A percentile compares a stretch with the other conserved stretches of the same genome.
Conservation (phyloP, 2,888 invertebrate species). For the Pegoplata infirma region DNA sequence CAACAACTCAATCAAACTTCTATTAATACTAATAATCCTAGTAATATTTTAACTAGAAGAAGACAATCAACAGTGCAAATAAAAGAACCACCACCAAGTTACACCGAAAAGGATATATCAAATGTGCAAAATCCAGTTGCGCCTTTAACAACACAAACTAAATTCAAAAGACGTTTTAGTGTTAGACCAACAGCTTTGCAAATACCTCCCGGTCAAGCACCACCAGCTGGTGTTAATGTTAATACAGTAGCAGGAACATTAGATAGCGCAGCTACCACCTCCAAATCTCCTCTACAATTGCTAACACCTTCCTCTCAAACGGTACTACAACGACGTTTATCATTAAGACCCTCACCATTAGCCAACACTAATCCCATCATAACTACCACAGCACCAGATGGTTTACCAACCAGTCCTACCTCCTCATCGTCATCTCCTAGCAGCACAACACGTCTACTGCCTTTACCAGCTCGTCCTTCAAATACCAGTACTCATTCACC, state of each 20-base stretch:
- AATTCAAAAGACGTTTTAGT: constrained; percentile 76
- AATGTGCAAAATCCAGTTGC: too few relatives aligned
- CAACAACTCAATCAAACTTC: constrained; percentile 46
- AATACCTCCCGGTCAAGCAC: constrained; percentile 76
- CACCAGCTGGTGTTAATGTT: constrained; percentile 70
- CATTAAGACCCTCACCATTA: constrained; percentile 76
- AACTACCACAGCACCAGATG: constrained; percentile 53
- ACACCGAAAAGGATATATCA: constrained; percentile 69
- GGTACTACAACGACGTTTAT: constrained; percentile 74
- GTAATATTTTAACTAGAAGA: constrained; percentile 66
- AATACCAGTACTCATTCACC: constrained; percentile 76
- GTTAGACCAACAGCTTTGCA: constrained; percentile 76
- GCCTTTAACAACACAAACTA: constrained; percentile 60
- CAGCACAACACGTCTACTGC: constrained; percentile 66
- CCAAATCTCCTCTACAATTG: constrained; percentile 48
- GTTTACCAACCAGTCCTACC: constrained; percentile 53
- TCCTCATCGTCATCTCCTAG: constrained; percentile 46
- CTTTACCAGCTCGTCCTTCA: constrained; percentile 65
- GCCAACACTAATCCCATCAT: constrained; percentile 71
- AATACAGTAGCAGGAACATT: constrained; percentile 36
- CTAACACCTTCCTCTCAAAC: constrained; percentile 69
- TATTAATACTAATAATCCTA: constrained; percentile 35
- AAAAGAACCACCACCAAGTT: constrained; percentile 75
- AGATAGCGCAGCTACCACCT: constrained; percentile 4
- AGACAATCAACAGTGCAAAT: constrained; percentile 69